These are phyloP conservation scores for Cygnus buccinator DNA, from an alignment of 2,113 vertebrate species.

Conservation along the genomic window DNA sequence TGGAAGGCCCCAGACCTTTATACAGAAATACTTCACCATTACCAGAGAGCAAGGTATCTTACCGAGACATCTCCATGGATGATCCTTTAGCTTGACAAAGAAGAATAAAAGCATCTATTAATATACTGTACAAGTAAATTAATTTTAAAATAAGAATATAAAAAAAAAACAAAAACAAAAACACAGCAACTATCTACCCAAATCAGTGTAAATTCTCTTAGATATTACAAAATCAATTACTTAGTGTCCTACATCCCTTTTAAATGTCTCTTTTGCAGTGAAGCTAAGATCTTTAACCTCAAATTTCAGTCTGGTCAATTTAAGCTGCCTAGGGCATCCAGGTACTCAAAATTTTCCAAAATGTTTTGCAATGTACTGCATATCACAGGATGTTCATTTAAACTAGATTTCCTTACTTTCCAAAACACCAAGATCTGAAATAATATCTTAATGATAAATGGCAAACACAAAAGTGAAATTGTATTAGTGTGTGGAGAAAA, in stretches of 20 bases:
- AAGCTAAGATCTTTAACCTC: neutral
- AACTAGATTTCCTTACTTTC: neutral
- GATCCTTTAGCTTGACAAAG: slow-evolving; percentile 74
- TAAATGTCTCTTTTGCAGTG: neutral
- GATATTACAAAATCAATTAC: neutral
- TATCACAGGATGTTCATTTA: neutral
- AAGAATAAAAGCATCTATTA: slow-evolving; percentile 46
- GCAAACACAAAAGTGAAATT: neutral
- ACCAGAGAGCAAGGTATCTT: slow-evolving; percentile 12
- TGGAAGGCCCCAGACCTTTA: neutral
- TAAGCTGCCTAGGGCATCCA: neutral
- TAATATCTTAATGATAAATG: neutral
- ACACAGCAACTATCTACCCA: neutral
- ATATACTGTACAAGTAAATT: neutral
- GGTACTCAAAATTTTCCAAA: neutral
- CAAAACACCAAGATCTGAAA: neutral
- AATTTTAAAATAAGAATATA: neutral
- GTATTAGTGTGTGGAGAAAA: neutral
- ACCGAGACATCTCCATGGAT: slow-evolving; percentile 79
- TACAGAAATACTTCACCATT: neutral
- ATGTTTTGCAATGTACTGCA: neutral
- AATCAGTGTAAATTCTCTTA: neutral
- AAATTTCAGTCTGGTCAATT: neutral
- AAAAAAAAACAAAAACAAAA: neutral
- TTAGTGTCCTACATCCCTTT: neutral